phyloP scores from a whole-genome alignment of 2,888 invertebrate species.

The Lasioglossum villosulum region DNA sequence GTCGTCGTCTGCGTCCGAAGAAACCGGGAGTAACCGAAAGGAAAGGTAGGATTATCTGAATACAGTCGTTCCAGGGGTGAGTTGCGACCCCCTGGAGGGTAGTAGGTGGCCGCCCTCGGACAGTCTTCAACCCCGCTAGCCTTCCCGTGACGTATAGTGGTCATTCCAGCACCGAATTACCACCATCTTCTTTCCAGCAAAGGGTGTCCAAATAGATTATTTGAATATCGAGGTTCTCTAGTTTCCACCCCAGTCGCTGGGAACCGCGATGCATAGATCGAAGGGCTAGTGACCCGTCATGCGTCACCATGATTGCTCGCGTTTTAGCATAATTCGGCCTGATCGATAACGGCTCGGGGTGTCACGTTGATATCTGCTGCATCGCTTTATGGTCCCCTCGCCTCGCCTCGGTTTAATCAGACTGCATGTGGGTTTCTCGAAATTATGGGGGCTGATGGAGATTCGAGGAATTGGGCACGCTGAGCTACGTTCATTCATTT shows the following conservation, averaged over 20 bases:
- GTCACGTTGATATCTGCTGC: slow-evolving; percentile 26
- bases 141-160: slow-evolving; percentile 79
- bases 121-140: slow-evolving; percentile 23
- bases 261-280: slow-evolving; percentile 32
- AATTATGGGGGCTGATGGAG: slow-evolving; percentile 37
- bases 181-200: slow-evolving; percentile 69
- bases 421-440: slow-evolving; percentile 37
- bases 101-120: slow-evolving; percentile 75
- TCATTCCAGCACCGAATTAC: slow-evolving; percentile 80
- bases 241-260: slow-evolving; percentile 49
- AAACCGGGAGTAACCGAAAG: slow-evolving; percentile 49
- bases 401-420: slow-evolving; percentile 58
- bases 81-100: slow-evolving; percentile 82
- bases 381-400: slow-evolving; percentile 5
- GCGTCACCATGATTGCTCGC: slow-evolving; percentile 64
- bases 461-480: slow-evolving; percentile 21
- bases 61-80: slow-evolving; percentile 81
- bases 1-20: slow-evolving; percentile 63
- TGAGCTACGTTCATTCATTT: neutral
- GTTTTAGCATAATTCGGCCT: slow-evolving; percentile 69
- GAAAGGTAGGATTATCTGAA: slow-evolving; percentile 83
- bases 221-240: slow-evolving; percentile 76
- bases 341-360: slow-evolving; percentile 58
- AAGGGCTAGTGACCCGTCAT: slow-evolving; percentile 33
- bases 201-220: slow-evolving; percentile 75